Base-by-base conservation (phyloP, 2,888 invertebrate genomes). In the Bimastos eiseni region DNA sequence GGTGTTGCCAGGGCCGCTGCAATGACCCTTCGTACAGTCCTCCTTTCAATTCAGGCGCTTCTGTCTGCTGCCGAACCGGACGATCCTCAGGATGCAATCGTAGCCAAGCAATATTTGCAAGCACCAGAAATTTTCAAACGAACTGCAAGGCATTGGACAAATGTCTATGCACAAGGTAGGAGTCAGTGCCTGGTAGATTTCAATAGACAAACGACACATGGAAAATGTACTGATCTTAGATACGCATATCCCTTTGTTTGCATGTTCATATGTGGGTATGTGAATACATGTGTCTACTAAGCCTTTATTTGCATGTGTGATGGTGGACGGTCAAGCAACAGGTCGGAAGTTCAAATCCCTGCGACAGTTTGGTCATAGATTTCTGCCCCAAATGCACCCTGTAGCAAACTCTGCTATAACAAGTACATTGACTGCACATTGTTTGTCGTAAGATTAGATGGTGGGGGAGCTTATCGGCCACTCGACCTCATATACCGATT, bases 1-100 rank as follows among this genome's bases (percentile, higher is more conserved):
- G n/a, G n/a, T n/a, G n/a, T n/a, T n/a, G n/a, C n/a, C 93, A 96
- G 97, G 99, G 99, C 99, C 92, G 99, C 99, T 90, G 99, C 99
- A 17, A 98, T 99, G 97, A 99, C 99, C 0, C 96, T 99, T 92
- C 96, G 99, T 92, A 99, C 99, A 49, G 98, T 99, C 49, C 96
- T 99, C 91, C 96, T 99, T 44, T 99, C 99, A 4, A 96, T 99
- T 93, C 99, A 99, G 96, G 98, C 99, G 0, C 95, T 99, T 92
- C 95, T 99, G 92, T 94, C 95, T 37, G 94, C 95, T 15, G 95
- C 96, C 8, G 96, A 96, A 92, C 96, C 96, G 6, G 95, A 95
- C 92, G 96, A 96, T 93, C 96, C 96, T 19, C 95, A 95, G 91
- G 95, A 95, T 93, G 95, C 95, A n/a, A 95, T 99, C 0, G 99